Evolutionary conservation across 2,797 vertebrate species (phyloP).

Genomic region (Morus bassanus): DNA sequence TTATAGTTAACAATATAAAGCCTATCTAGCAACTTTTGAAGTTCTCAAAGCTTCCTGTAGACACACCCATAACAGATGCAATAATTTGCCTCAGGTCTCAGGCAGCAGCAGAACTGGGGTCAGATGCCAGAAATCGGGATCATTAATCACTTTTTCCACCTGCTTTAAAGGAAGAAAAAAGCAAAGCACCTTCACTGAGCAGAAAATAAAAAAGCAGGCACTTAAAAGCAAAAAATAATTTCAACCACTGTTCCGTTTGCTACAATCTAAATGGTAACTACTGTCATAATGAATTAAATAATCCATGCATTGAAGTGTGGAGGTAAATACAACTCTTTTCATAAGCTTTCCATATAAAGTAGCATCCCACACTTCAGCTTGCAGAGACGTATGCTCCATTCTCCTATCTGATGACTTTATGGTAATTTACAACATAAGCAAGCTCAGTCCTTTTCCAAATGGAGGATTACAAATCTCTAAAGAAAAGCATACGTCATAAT

Average conservation of each 20-base stretch:
- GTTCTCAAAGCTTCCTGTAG: background rate
- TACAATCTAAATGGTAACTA: background rate
- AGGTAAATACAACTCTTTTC: background rate
- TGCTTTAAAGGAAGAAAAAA: background rate
- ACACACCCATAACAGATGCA: background rate
- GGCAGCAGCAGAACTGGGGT: background rate
- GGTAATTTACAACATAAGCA: background rate
- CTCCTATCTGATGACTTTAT: background rate
- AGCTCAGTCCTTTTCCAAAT: background rate
- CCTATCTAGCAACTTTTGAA: background rate
- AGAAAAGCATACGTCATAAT: constrained; percentile 1
- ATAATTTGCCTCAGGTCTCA: constrained; percentile 8
- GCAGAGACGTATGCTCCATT: background rate
- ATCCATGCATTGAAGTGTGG: background rate
- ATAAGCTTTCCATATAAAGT: constrained; percentile 20
- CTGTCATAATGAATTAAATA: background rate
- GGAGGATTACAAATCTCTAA: background rate
- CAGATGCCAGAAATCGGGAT: background rate
- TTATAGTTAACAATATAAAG: constrained; percentile 1
- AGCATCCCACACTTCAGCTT: background rate
- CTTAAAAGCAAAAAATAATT: background rate
- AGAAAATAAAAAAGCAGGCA: background rate
- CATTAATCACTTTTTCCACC: background rate
- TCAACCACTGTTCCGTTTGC: background rate
- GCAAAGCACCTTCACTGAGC: background rate